Base-by-base conservation (phyloP, 2,888 invertebrate species). In the Anorthoa munda region DNA sequence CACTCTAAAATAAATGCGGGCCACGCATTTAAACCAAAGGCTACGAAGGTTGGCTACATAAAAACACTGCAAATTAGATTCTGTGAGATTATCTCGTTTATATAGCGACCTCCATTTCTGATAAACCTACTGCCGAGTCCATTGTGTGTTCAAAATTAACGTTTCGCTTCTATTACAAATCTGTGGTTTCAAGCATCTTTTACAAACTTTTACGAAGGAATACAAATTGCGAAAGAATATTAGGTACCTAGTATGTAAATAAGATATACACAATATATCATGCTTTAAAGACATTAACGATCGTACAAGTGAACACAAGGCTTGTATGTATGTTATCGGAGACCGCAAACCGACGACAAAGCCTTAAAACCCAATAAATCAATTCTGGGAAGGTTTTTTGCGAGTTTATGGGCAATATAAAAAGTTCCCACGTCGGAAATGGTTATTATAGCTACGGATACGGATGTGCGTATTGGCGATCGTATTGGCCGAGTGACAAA, bases 361-460 rank as follows among this genome's bases (percentile, higher is more conserved):
- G 15, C 15, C 64, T 46, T 72, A 46, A 70, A 78, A 50, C 26
- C 21, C 53, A 58, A 80, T 73, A 82, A 79, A 78, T 80, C 79
- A 82, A 63, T 58, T 82, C 60, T 67, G 17, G 23, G n/a, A n/a
- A 72, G 56, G 7, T 53, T 53, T 53, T 53, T 48, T 53, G 56
- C 51, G 26, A 61, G 53, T 60, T 55, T 59, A 59, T 26, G 21
- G 45, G 13, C 39, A 45, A 80, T 66, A 70, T 63, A 72, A 80
- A 83, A 72, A 53, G 55, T 72, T 66, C 56, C 51, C 21, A 23
- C 64, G 60, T 26, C 53, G 72, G 56, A 63, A 73, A 45, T 53
- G 58, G 48, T 58, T 71, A 70, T 79, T 79, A 70, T 46, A 56
- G 53, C 26, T 58, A 17, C 39, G 50, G 66, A 51, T 59, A 61